phyloP scores from a whole-genome alignment of 1,140 invertebrate genomes.

The Lucilia cuprina region DNA sequence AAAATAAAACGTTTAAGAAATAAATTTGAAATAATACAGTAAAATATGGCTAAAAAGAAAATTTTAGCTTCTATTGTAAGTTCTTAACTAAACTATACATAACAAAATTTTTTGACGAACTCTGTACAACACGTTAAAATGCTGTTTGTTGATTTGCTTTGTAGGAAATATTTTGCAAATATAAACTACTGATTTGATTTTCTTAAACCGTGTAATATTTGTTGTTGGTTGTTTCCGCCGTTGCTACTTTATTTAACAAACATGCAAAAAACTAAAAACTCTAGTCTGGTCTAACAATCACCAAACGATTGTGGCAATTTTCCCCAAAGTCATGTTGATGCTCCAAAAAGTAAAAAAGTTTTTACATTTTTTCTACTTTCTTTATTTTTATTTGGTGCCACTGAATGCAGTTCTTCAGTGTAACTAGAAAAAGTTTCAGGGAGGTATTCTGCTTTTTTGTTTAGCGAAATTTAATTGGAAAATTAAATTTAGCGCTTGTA shows the following conservation, averaged over 20 bases:
- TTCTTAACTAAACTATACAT: background rate
- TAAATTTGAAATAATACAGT: background rate
- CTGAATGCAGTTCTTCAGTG: background rate
- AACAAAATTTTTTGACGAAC: background rate
- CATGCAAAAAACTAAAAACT: background rate
- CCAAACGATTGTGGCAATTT: slow-evolving; percentile 24
- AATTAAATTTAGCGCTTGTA: slow-evolving; percentile 31
- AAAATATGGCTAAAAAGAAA: slow-evolving; percentile 8
- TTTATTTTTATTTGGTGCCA: too few relatives aligned
- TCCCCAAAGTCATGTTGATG: slow-evolving; percentile 13
- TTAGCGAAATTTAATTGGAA: slow-evolving; percentile 23
- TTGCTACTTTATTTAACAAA: background rate
- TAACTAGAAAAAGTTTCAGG: background rate
- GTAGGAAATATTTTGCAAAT: background rate
- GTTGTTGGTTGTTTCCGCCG: too few relatives aligned
- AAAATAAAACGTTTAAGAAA: background rate
- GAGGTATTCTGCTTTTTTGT: background rate
- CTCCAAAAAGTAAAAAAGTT: background rate
- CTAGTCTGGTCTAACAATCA: slow-evolving; percentile 6
- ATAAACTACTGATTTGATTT: background rate
- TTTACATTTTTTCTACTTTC: background rate
- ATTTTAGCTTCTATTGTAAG: background rate
- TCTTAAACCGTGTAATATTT: background rate
- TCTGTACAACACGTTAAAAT: background rate
- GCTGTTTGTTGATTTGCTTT: background rate